Percentiles rank a stretch among this genome's conserved stretches.
These are phyloP conservation scores for Myripristis murdjan DNA, from an alignment of 2,797 vertebrate genomes.

Conservation along the genomic window DNA sequence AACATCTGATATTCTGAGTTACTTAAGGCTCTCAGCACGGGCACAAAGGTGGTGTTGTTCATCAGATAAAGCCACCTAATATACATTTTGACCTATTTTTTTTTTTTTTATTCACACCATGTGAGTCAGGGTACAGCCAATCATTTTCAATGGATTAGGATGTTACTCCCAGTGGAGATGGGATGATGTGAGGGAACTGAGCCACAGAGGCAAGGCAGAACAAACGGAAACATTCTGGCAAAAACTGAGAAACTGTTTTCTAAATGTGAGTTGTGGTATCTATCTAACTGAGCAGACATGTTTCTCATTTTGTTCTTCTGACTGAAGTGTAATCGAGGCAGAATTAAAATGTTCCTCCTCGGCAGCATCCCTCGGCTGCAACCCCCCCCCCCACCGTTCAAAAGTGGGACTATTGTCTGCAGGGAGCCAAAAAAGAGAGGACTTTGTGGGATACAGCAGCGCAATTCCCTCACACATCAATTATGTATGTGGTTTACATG, in stretches of 20 bases:
- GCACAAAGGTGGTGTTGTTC: slow-evolving; percentile 33
- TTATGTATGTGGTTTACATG: slow-evolving; percentile 57
- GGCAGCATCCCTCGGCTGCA: not conserved
- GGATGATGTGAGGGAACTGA: slow-evolving; percentile 5
- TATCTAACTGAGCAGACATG: not conserved
- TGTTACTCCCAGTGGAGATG: slow-evolving; percentile 20
- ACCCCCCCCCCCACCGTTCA: not conserved
- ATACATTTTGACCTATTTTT: slow-evolving; percentile 61
- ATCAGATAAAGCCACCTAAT: slow-evolving; percentile 28
- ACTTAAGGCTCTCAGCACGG: slow-evolving; percentile 37
- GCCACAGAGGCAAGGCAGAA: not conserved
- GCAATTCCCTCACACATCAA: slow-evolving; percentile 45
- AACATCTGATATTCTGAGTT: slow-evolving; percentile 13
- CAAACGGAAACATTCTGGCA: slow-evolving; percentile 15
- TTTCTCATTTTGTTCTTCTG: slow-evolving; percentile 8
- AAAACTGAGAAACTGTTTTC: not conserved
- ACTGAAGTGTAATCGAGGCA: not conserved
- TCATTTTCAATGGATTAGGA: slow-evolving; percentile 27
- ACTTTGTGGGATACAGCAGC: slow-evolving; percentile 27
- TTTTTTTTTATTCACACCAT: slow-evolving; percentile 34
- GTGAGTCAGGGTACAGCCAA: slow-evolving; percentile 21
- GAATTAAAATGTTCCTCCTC: slow-evolving; percentile 3
- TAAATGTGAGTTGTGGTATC: not conserved
- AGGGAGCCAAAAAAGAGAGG: slow-evolving; percentile 16
- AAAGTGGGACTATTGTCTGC: slow-evolving; percentile 11